Evolutionary conservation across 2,797 vertebrate genomes (phyloP).

Genomic region (Avahi laniger): DNA sequence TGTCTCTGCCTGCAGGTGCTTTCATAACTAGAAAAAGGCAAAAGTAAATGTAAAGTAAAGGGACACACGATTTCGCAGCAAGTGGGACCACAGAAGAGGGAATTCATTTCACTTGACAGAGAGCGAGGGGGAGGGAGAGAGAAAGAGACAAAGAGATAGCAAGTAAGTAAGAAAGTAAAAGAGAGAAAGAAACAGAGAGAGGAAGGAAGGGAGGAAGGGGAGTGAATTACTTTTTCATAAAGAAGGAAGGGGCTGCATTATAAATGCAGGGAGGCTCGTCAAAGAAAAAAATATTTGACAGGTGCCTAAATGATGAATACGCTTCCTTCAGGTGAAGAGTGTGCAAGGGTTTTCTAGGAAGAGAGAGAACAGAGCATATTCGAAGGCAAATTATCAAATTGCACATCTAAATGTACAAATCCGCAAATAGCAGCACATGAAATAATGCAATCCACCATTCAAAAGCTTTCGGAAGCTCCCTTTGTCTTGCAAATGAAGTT

Average conservation of each 20-base stretch:
- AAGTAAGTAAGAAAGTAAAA: not conserved
- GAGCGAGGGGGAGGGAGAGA: not conserved
- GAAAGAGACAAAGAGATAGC: not conserved
- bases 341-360: not conserved
- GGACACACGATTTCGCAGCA: not conserved
- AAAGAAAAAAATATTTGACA: not conserved
- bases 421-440: not conserved
- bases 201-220: not conserved
- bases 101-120: not conserved
- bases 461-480: not conserved
- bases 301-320: not conserved
- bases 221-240: not conserved
- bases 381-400: not conserved
- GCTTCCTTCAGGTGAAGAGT: not conserved
- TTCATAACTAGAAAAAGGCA: not conserved
- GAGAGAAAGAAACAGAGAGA: not conserved
- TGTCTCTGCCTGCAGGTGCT: not conserved
- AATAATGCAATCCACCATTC: not conserved
- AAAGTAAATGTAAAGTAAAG: not conserved
- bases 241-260: not conserved
- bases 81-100: not conserved
- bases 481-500: not conserved
- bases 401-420: not conserved
- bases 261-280: not conserved
- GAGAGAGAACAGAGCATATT: not conserved